Evolutionary conservation across 2,888 invertebrate genomes (phyloP).

Genomic region (Fragum sueziense): DNA sequence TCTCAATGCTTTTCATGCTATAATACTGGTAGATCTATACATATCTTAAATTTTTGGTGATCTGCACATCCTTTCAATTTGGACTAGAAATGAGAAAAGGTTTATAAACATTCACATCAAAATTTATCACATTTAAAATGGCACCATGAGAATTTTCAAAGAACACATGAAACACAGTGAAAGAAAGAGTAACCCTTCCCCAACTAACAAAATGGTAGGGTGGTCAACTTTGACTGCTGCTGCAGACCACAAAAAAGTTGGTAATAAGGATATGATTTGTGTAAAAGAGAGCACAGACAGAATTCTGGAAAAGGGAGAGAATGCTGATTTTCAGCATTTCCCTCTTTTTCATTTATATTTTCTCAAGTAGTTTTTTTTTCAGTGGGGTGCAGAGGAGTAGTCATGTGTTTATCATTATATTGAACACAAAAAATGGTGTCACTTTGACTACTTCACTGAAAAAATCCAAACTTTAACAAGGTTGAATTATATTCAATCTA

Average conservation of each 20-base stretch:
- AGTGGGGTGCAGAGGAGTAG: not conserved
- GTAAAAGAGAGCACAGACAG: not conserved
- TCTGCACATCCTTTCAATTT: not conserved
- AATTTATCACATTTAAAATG: not conserved
- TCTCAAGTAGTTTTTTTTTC: not conserved
- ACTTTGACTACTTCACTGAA: not conserved
- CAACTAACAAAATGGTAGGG: no score
- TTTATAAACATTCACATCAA: not conserved
- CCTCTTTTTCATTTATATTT: not conserved
- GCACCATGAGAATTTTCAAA: not conserved
- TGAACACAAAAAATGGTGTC: not conserved
- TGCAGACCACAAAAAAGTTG: not conserved
- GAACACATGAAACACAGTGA: not conserved
- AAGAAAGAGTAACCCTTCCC: not conserved
- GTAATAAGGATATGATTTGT: no score
- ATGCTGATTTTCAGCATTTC: conserved; percentile 1
- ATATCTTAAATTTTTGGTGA: not conserved
- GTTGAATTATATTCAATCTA: not conserved
- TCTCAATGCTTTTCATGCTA: no score
- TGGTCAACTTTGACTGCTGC: no score
- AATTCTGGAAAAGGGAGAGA: not conserved
- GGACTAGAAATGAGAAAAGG: not conserved
- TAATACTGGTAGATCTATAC: no score
- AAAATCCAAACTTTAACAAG: not conserved
- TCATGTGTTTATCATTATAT: not conserved